Conservation (phyloP, 2,797 vertebrate species). For the Clarias fuscus region DNA sequence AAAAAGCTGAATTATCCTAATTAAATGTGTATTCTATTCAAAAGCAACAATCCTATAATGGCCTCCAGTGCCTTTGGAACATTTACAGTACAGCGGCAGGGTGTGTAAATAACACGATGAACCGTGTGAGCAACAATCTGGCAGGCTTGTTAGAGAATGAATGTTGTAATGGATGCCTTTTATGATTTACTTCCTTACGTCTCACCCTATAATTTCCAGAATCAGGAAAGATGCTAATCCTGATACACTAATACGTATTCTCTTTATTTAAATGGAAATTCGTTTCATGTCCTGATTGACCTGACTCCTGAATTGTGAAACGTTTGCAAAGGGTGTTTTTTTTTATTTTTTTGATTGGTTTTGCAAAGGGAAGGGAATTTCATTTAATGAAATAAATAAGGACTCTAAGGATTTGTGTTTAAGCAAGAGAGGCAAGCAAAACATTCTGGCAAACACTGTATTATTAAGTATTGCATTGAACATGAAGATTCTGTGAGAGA, state of each 20-base stretch:
- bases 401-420: constrained; percentile 1
- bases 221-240: constrained; percentile 61
- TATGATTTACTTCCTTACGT: constrained; percentile 71
- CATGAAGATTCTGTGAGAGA: background rate
- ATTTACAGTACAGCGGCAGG: background rate
- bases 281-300: background rate
- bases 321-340: background rate
- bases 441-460: background rate
- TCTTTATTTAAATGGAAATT: background rate
- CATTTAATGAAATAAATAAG: constrained; percentile 6
- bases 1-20: background rate
- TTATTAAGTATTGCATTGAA: background rate
- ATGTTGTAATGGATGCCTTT: constrained; percentile 72
- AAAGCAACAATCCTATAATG: constrained; percentile 21
- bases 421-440: background rate
- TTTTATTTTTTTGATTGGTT: background rate
- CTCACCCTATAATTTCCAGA: constrained; percentile 69
- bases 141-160: constrained; percentile 44
- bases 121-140: constrained; percentile 63
- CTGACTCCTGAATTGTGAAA: background rate
- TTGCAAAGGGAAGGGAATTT: constrained; percentile 19
- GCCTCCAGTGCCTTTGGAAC: constrained; percentile 10
- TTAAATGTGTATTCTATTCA: constrained; percentile 5
- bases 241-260: too few relatives aligned
- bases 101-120: constrained; percentile 20